These are phyloP conservation scores for Limnephilus rhombicus DNA, from an alignment of 2,888 invertebrate genomes.

Conservation along the genomic window DNA sequence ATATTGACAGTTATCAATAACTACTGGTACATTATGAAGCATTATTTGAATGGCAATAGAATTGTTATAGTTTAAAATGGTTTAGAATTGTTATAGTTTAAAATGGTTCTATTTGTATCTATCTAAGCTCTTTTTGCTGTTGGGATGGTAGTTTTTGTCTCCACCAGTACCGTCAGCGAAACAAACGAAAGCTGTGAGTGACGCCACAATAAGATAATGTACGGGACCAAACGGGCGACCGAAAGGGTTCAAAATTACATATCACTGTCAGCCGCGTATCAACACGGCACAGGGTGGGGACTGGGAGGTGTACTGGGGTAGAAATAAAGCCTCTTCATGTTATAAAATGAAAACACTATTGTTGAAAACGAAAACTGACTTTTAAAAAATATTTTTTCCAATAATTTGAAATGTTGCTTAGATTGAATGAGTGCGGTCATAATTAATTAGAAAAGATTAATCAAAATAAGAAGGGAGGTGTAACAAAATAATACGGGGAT, in stretches of 20 bases:
- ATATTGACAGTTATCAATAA: no score
- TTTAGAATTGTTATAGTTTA: no score
- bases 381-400: not conserved
- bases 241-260: conserved; percentile 65
- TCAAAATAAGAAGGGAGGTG: no score
- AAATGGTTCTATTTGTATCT: no score
- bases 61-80: no score
- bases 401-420: no score
- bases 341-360: not conserved
- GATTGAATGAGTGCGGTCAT: no score
- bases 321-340: not conserved
- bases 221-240: conserved; percentile 53
- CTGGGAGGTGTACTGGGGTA: not conserved
- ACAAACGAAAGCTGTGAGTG: conserved; percentile 65
- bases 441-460: no score
- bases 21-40: no score
- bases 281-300: conserved; percentile 9
- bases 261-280: conserved; percentile 55
- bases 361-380: not conserved
- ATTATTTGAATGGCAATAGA: no score
- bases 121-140: not conserved
- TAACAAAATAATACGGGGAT: no score
- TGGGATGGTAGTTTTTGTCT: not conserved
- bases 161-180: not conserved
- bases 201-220: conserved; percentile 65